phyloP scores from a whole-genome alignment of 2,113 vertebrate genomes.

The Tragelaphus scriptus region DNA sequence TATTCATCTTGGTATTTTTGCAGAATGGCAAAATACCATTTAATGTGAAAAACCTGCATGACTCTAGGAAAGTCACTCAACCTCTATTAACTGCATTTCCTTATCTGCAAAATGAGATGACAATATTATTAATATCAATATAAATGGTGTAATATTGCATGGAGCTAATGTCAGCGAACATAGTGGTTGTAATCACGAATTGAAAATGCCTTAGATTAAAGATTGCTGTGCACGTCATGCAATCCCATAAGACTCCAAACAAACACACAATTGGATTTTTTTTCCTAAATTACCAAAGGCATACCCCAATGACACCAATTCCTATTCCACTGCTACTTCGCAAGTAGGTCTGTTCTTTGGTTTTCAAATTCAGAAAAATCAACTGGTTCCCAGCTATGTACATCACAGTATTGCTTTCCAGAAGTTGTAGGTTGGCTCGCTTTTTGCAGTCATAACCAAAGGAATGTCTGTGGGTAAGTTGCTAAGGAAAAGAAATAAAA shows the following conservation, averaged over 20 bases:
- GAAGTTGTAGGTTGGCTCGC: slow-evolving; percentile 86
- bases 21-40: not conserved
- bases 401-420: slow-evolving; percentile 83
- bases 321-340: slow-evolving; percentile 86
- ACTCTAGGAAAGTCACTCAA: not conserved
- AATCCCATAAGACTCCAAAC: not conserved
- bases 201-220: not conserved
- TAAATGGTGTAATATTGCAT: not conserved
- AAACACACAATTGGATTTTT: not conserved
- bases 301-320: slow-evolving; percentile 89
- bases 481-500: slow-evolving; percentile 76
- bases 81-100: not conserved
- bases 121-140: not conserved
- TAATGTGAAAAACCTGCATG: not conserved
- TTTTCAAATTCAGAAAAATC: slow-evolving; percentile 84
- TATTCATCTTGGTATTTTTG: not conserved
- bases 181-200: not conserved
- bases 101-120: not conserved
- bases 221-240: not conserved
- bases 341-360: slow-evolving; percentile 84
- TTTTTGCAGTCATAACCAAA: slow-evolving; percentile 93
- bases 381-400: slow-evolving; percentile 92
- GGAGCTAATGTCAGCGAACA: not conserved
- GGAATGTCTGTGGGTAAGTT: slow-evolving; percentile 83
- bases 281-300: not conserved